Percentiles rank a stretch among this genome's conserved stretches.
Conservation (phyloP, 30 jellyfish, hydroid and myxozoan genomes). For the Phacellophora camtschatica region DNA sequence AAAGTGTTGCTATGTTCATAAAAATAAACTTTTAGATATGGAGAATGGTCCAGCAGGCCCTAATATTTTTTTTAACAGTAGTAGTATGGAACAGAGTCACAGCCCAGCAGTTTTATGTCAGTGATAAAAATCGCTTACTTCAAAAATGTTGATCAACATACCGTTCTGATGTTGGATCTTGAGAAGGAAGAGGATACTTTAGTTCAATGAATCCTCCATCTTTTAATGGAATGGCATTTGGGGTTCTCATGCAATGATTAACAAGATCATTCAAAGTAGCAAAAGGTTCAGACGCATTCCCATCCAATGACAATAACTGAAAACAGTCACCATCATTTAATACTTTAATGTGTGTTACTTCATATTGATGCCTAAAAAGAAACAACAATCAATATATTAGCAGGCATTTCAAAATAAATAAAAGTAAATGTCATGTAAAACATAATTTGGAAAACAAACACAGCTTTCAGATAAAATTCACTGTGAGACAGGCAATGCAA, state of each 20-base stretch:
- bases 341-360: constrained; percentile 77
- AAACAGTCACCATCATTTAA: constrained; percentile 96
- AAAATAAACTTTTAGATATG: no score
- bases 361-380: constrained; percentile 59
- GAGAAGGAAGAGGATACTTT: constrained; percentile 76
- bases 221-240: constrained; percentile 74
- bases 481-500: no score
- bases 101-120: no score
- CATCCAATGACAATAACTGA: constrained; percentile 57
- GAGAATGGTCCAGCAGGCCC: no score
- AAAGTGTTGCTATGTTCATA: no score
- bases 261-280: constrained; percentile 82
- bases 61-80: no score
- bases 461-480: no score
- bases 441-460: no score
- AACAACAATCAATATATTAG: no score
- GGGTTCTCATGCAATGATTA: constrained; percentile 61
- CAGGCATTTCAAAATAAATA: no score
- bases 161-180: constrained; percentile 98
- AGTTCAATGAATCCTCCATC: constrained; percentile 84
- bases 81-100: no score
- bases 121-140: neutral
- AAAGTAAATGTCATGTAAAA: no score
- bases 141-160: neutral
- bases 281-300: constrained; percentile 87